Conservation (phyloP, 2,888 invertebrate genomes). For the Colletes collaris region DNA sequence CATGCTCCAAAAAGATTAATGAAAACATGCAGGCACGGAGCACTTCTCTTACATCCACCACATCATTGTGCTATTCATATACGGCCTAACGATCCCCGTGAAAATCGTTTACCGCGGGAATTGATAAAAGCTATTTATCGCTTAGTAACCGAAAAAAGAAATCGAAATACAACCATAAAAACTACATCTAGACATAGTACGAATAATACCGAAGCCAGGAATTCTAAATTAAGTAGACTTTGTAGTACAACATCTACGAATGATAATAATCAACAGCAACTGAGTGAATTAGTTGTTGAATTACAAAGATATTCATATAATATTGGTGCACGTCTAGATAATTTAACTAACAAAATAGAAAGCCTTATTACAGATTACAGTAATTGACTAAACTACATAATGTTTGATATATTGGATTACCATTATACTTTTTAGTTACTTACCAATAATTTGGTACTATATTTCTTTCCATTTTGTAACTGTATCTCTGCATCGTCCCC, state of each 20-base stretch:
- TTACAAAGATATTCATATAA: constrained; percentile 75
- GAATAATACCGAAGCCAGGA: constrained; percentile 45
- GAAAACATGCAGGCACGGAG: constrained; percentile 88
- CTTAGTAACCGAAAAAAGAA: constrained; percentile 88
- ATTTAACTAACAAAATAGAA: constrained; percentile 73
- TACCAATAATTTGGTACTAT: constrained; percentile 88
- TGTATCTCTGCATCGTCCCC: constrained; percentile 83
- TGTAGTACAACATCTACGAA: constrained; percentile 71
- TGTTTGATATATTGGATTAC: background rate
- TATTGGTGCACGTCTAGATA: constrained; percentile 72
- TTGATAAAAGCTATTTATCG: constrained; percentile 89
- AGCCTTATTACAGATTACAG: constrained; percentile 67
- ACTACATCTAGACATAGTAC: constrained; percentile 48
- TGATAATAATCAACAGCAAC: constrained; percentile 73
- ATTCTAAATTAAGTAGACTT: constrained; percentile 69
- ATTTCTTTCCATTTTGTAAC: constrained; percentile 87
- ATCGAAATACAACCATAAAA: constrained; percentile 49
- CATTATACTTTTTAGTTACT: constrained; percentile 78
- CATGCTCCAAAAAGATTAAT: constrained; percentile 88
- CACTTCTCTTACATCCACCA: constrained; percentile 90
- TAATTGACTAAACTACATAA: constrained; percentile 13
- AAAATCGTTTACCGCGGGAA: constrained; percentile 90
- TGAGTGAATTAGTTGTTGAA: constrained; percentile 75
- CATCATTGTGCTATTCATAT: constrained; percentile 90
- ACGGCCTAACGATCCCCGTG: constrained; percentile 92